A percentile compares a stretch with the other conserved stretches of the same genome.
Evolutionary conservation across 1,140 invertebrate genomes (phyloP).

Genomic region (Sitodiplosis mosellana): DNA sequence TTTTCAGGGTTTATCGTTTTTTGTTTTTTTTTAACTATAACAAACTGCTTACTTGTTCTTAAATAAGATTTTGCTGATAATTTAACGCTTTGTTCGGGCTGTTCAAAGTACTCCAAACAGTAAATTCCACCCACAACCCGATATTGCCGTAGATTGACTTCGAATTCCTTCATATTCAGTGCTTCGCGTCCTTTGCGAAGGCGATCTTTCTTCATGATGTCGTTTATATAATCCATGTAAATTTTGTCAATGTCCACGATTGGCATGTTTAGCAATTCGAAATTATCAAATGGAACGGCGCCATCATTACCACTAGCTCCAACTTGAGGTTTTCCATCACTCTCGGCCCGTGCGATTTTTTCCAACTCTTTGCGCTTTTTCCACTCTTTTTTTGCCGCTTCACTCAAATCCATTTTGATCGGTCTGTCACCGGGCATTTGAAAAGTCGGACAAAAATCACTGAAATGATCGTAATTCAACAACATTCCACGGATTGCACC

Average conservation of each 20-base stretch:
- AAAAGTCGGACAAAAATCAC: slow-evolving; percentile 28
- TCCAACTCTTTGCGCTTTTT: slow-evolving; percentile 22
- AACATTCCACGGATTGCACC: slow-evolving; percentile 37
- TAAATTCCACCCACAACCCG: slow-evolving; percentile 43
- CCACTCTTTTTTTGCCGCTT: slow-evolving; percentile 22
- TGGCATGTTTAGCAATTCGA: slow-evolving; percentile 4
- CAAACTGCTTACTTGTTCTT: slow-evolving; percentile 13
- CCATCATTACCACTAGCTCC: background rate
- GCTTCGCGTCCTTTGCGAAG: slow-evolving; percentile 17
- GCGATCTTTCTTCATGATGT: slow-evolving; percentile 20
- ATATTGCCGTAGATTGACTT: slow-evolving; percentile 46
- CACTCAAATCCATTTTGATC: slow-evolving; percentile 14
- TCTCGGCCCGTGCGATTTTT: slow-evolving; percentile 13
- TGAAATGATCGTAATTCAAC: slow-evolving; percentile 39
- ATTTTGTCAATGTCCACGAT: slow-evolving; percentile 20
- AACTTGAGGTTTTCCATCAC: slow-evolving; percentile 7
- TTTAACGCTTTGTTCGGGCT: slow-evolving; percentile 37
- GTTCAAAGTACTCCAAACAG: slow-evolving; percentile 39
- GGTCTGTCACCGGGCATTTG: slow-evolving; percentile 13
- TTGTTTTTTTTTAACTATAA: background rate
- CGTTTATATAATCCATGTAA: slow-evolving; percentile 23
- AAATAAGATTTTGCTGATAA: slow-evolving; percentile 24
- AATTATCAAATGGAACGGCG: background rate
- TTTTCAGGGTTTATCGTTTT: background rate
- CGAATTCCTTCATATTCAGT: slow-evolving; percentile 24